These are phyloP conservation scores for Cromileptes altivelis DNA, from an alignment of 2,113 vertebrate species.

Conservation along the genomic window DNA sequence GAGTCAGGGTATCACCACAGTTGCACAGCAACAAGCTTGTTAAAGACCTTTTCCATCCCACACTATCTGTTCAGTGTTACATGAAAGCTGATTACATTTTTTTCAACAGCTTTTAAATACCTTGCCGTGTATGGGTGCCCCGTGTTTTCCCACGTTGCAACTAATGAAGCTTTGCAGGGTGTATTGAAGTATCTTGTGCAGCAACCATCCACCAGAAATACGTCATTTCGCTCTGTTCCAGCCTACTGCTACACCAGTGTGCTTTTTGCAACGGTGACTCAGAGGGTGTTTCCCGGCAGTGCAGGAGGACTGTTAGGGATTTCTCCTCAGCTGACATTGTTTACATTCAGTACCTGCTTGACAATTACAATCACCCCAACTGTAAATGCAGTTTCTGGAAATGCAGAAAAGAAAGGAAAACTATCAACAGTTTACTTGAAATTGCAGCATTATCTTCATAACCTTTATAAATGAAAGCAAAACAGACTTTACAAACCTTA, in stretches of 20 bases:
- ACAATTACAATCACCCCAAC: conserved; percentile 13
- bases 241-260: conserved; percentile 6
- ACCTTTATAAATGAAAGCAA: conserved; percentile 25
- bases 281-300: conserved; percentile 73
- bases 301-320: conserved; percentile 43
- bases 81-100: conserved; percentile 5
- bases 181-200: background rate
- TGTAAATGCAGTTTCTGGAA: conserved; percentile 21
- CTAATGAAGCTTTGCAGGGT: conserved; percentile 1
- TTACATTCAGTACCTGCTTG: conserved; percentile 27
- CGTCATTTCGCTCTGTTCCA: conserved; percentile 30
- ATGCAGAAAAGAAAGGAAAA: conserved; percentile 44
- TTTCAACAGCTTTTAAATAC: background rate
- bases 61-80: conserved; percentile 7
- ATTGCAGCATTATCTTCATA: background rate
- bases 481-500: background rate
- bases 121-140: background rate
- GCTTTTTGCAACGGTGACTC: conserved; percentile 55
- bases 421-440: conserved; percentile 29
- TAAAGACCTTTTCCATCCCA: conserved; percentile 1
- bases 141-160: background rate
- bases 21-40: conserved; percentile 19
- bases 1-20: conserved; percentile 33
- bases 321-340: conserved; percentile 68
- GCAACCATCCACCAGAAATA: conserved; percentile 17